phyloP scores from a whole-genome alignment of 2,888 invertebrate species.

The Nasonia oneida region DNA sequence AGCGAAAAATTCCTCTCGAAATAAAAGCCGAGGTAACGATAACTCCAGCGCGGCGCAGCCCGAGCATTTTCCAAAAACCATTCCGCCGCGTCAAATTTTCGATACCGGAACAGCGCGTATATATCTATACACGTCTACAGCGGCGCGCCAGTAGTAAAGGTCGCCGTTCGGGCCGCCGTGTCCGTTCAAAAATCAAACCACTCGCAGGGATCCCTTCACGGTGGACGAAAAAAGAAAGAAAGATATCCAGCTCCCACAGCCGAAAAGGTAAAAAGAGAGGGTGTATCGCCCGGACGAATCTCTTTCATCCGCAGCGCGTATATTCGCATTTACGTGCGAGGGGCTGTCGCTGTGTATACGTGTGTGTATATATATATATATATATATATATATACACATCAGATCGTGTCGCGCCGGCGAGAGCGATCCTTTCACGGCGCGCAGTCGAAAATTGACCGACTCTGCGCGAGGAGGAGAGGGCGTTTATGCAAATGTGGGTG shows the following conservation, averaged over 20 bases:
- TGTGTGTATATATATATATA: neutral
- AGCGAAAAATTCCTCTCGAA: neutral
- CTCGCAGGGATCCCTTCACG: neutral
- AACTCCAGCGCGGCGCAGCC: neutral
- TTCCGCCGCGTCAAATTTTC: slow-evolving; percentile 38
- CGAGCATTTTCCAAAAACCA: neutral
- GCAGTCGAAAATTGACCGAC: slow-evolving; percentile 51
- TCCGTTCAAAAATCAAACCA: slow-evolving; percentile 47
- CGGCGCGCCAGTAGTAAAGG: slow-evolving; percentile 22
- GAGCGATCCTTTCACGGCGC: slow-evolving; percentile 34
- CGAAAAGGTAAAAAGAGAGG: slow-evolving; percentile 13
- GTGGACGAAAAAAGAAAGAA: neutral
- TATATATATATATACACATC: slow-evolving; percentile 1
- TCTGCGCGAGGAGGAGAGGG: neutral
- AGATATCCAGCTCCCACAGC: neutral
- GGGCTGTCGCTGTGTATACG: neutral
- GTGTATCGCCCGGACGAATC: slow-evolving; percentile 21
- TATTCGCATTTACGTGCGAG: neutral
- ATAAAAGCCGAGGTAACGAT: slow-evolving; percentile 7
- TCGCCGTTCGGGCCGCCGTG: slow-evolving; percentile 32
- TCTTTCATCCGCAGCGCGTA: slow-evolving; percentile 15
- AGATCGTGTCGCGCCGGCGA: slow-evolving; percentile 1
- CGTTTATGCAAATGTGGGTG: slow-evolving; percentile 60
- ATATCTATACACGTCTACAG: neutral
- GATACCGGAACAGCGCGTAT: neutral